Base-by-base conservation (phyloP, 2,113 vertebrate species). In the Heteronetta atricapilla region DNA sequence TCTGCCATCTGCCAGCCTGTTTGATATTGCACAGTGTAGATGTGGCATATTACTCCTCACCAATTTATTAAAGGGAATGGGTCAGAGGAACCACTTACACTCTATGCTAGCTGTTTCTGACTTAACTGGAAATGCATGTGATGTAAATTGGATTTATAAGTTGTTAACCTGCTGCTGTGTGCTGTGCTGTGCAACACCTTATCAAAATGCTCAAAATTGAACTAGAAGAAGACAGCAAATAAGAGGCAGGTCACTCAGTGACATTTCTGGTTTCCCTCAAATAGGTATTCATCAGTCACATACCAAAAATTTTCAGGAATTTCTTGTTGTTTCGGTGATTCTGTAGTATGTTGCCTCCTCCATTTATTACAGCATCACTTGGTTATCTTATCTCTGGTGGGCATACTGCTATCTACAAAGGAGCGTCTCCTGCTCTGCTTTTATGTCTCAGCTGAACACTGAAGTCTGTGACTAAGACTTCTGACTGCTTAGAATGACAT, bases 251-350 rank as follows among this genome's bases (percentile, higher is more conserved):
- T 77, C 44, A 19, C 33, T 63, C 1, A 1, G 52, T 29, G 34
- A 72, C n/a, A 20, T 92, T 87, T 92, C 88, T 81, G 40, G 16
- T 95, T 82, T 90, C 72, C 78, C 72, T 90, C 22, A 13, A 22
- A 7, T 19, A 63, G 58, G 44, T 40, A 53, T 62, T 56, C 28
- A 20, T 86, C 76, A 81, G 40, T 31, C 48, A 58, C 31, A 28
- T 42, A 69, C 12, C 33, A n/a, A 36, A 63, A 42, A 4, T 34
- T 81, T 79, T 83, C 77, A 79, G 77, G 53, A 93, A 16, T 59
- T 86, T 66, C 48, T 84, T 62, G 7, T 38, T 70, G 26, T 94
- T 89, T 95, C 63, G 36, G 33, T 0, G 0, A 46, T 76, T 59
- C 66, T 85, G 22, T 76, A 80, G 79, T 36, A 52, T 18, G 56